Evolutionary conservation across 2,797 vertebrate genomes (phyloP), one percentile per base, ranked within the genome.

Genomic region (Synaphobranchus kaupii): DNA sequence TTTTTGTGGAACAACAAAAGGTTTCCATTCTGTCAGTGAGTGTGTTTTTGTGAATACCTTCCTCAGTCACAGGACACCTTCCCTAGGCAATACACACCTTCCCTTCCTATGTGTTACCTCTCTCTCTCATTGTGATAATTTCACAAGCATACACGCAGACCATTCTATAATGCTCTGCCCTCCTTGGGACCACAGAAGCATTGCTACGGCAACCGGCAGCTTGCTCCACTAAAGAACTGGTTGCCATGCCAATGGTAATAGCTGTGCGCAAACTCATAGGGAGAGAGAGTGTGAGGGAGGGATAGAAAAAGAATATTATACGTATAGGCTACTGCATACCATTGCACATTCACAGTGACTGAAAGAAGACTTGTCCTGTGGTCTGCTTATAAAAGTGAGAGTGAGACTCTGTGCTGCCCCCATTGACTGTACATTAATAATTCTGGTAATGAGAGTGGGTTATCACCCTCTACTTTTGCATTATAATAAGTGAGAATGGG

Each of bases 201-300:
- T 95, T 91, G 93, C 95, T 93, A 94, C 90, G 88, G 94, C 94
- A 95, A 95, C 94, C 91, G 91, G 90, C 90, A 90, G 94, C 93
- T 94, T 92, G 92, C 92, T 95, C 91, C 90, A 87, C 92, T 95
- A 95, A 95, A 95, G 93, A 95, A 95, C 89, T 84, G 92, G 95
- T 96, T 95, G 94, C 95, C 94, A 96, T 95, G 95, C 93, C 95
- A 93, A 95, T 95, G 88, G 87, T 90, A 90, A 92, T 93, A 90
- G 90, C 92, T 92, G 86, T 54, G 71, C 39, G 73, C 88, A 83
- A 78, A 87, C 68, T 54, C 82, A 76, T n/a, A 17, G 31, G 92
- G 90, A 92, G 90, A 89, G 92, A 93, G 89, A 93, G 90, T 92
- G 89, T 81, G 84, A 1, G 9, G 15, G 31, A 48, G 25, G 1